Base-by-base conservation (phyloP, 2,888 invertebrate genomes). In the Drosophila putrida region DNA sequence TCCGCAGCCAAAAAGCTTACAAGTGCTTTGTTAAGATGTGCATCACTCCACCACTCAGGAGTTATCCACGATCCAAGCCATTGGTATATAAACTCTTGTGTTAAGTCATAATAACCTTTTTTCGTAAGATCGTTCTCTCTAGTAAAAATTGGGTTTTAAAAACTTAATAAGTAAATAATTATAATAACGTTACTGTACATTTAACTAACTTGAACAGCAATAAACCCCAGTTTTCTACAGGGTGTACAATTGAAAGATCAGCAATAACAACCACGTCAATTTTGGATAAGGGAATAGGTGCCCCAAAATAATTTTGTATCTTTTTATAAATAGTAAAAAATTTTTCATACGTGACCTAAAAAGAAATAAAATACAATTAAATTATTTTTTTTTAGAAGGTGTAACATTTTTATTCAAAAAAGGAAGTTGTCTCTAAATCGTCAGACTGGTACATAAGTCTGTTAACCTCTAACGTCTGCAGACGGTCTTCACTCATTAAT, bases 141-240 rank as follows among this genome's bases (percentile, higher is more conserved):
- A 84, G 31, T 91, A 86, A 84, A 25, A 49, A 35, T 13, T 15
- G 3, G 25, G 11, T 6, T 31, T 13, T 4, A 39, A 15, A 2
- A 5, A 15, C 15, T 25, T 36, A 4, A 6, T 36, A 4, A 6
- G 9, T 11, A 11, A 9, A 11, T 31, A 3, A 11, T 15, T 39
- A 9, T 55, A 3, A 11, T 15, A 43, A 9, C 43, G 6, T 33
- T 0, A 13, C 10, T 13, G 10, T 13, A 25, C 27, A 6, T 5
- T 0, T 6, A 53, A 91, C 93, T 93, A 93, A 96, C 96, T 95
- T 96, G 90, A 96, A 96, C 38, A 96, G 93, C 75, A 96, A 94
- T 2, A 97, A 93, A 4, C 97, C 97, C 96, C 96, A 97, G 85
- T 95, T 95, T 82, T 96, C 96, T 4, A 95, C 95, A 0, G 96